These are phyloP conservation scores for Cephalopterus ornatus DNA, from an alignment of 2,113 vertebrate species.

Conservation along the genomic window DNA sequence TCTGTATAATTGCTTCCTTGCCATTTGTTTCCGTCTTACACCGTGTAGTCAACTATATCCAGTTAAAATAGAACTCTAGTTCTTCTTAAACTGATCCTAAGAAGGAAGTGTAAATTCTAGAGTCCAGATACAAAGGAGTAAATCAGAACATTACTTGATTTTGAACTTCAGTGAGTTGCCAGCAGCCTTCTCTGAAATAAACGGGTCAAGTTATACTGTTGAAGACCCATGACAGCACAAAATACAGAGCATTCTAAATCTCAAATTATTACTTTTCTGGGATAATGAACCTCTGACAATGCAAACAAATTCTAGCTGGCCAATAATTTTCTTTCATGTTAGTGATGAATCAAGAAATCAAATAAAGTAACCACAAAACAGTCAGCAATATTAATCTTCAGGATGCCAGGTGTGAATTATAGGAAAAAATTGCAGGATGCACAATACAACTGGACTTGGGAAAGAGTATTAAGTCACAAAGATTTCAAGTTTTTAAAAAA, in stretches of 20 bases:
- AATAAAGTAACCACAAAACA: conserved; percentile 27
- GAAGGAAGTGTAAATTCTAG: neutral
- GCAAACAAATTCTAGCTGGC: conserved; percentile 18
- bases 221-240: neutral
- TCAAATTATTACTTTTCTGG: neutral
- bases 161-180: neutral
- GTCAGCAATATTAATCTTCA: conserved; percentile 36
- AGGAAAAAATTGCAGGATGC: conserved; percentile 20
- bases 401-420: conserved; percentile 12
- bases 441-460: neutral
- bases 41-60: neutral
- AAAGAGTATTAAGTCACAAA: conserved; percentile 16
- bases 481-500: conserved; percentile 41
- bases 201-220: neutral
- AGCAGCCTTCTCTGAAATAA: neutral
- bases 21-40: neutral
- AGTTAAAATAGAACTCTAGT: neutral
- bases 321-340: conserved; percentile 30
- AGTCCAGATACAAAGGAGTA: neutral
- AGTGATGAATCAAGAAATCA: conserved; percentile 62
- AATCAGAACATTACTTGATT: neutral
- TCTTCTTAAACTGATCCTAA: neutral
- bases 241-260: neutral
- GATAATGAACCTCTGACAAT: conserved; percentile 43
- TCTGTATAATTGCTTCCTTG: neutral